phyloP scores from a whole-genome alignment of 2,113 vertebrate genomes.

The Vidua chalybeata region DNA sequence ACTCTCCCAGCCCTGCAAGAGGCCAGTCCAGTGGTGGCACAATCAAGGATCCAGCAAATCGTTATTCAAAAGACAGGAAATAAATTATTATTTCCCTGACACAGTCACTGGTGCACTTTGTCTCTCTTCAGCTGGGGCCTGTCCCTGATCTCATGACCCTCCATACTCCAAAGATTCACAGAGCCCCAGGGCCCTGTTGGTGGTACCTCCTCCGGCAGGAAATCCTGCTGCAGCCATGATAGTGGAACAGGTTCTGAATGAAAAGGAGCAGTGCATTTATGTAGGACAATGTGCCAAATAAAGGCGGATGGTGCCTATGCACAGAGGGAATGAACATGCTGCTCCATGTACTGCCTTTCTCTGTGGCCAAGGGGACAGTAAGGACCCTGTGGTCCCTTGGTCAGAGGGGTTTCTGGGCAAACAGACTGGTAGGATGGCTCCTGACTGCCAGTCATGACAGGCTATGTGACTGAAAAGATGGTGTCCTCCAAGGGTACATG shows the following conservation, averaged over 20 bases:
- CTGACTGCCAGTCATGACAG: neutral
- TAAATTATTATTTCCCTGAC: neutral
- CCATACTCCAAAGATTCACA: fast-evolving
- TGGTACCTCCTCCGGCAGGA: neutral
- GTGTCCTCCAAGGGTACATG: neutral
- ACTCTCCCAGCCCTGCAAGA: neutral
- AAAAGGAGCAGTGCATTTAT: neutral
- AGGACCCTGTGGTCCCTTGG: neutral
- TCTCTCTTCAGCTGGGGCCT: neutral
- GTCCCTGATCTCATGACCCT: neutral
- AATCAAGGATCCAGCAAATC: neutral
- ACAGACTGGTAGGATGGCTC: neutral
- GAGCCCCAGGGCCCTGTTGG: fast-evolving
- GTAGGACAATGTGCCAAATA: neutral
- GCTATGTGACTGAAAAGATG: neutral
- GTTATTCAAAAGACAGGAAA: neutral
- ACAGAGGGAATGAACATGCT: neutral
- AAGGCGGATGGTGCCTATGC: neutral
- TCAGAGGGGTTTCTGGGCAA: neutral
- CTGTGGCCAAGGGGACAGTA: neutral
- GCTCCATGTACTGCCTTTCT: neutral
- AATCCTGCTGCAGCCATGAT: neutral
- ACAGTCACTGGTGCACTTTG: neutral
- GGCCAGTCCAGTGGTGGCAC: neutral
- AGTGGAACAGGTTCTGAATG: neutral